phyloP scores from a whole-genome alignment of 2,888 invertebrate species.

The Onchidella celtica region DNA sequence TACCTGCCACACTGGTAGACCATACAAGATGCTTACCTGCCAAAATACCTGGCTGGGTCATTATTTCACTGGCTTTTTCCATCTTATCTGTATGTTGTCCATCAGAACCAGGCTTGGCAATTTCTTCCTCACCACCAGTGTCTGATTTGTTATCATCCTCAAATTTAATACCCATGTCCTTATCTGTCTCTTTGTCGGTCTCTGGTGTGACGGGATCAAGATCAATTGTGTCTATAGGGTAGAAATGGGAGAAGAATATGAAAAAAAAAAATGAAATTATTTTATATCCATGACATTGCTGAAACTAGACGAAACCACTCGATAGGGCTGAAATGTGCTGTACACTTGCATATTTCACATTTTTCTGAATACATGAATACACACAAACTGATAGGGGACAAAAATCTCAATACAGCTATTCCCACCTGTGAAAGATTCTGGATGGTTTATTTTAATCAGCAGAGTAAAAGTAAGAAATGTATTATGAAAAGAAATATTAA shows the following conservation, averaged over 20 bases:
- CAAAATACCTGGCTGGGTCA: constrained; percentile 68
- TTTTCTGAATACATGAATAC: too few species aligned
- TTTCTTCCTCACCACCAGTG: not conserved
- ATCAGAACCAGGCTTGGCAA: not conserved
- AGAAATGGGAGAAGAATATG: too few species aligned
- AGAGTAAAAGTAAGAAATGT: too few species aligned
- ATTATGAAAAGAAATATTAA: too few species aligned
- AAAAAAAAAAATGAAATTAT: not conserved
- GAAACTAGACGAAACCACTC: not conserved
- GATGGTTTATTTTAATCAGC: too few species aligned
- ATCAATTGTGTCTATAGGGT: not conserved
- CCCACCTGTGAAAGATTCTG: too few species aligned
- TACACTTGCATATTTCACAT: too few species aligned
- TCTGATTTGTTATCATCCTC: not conserved
- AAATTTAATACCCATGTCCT: not conserved
- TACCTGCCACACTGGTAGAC: too few species aligned
- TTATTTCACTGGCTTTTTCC: constrained; percentile 49
- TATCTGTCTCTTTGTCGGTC: not conserved
- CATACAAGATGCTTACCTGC: constrained; percentile 58
- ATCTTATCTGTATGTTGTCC: not conserved
- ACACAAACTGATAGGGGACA: too few species aligned
- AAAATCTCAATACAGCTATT: too few species aligned
- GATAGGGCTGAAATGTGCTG: not conserved
- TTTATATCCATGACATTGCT: not conserved
- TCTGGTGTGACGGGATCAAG: not conserved